Base-by-base conservation (phyloP, 2,888 invertebrate species). In the Mycalesis mineus region DNA sequence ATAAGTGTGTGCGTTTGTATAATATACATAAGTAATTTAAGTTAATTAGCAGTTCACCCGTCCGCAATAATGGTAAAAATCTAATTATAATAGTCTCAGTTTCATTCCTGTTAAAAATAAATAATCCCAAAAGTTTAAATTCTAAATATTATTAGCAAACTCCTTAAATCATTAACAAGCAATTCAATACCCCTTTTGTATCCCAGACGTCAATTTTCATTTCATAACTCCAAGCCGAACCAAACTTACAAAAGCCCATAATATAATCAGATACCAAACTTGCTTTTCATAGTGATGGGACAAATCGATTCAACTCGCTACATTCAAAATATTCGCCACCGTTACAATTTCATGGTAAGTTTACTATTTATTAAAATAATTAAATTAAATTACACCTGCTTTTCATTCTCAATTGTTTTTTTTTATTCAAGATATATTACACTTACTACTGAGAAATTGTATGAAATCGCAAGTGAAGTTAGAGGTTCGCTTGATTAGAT, bases 191-290 rank as follows among this genome's bases (percentile, higher is more conserved):
- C 50, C 47, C 41, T 50, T 57, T 60, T 57, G 55, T 52, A 53
- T 45, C 37, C 41, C 53, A 39, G 28, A 48, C 48, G 53, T 58
- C 62, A 54, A 57, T 50, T 55, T 52, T 42, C 55, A 37, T 53
- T 57, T 60, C 57, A 62, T 62, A 62, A 62, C 57, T 60, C 57
- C 60, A 53, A 42, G 51, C 22, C 49, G 45, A 53, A 60, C 28
- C 52, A 52, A 62, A 62, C 50, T 55, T 55, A 58, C 60, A 60
- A 62, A 62, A 56, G 52, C 52, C 57, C 41, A 48, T 57, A 62
- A 62, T 60, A 60, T 58, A 55, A 62, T 62, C 53, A 62, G 62
- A 60, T 62, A 62, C 42, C 52, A 47, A 60, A 55, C 45, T 57
- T 45, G 17, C 37, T 37, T 22, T 44, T 28, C 22, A 22, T 53